These are phyloP conservation scores for Himalopsyche tibetana DNA, from an alignment of 2,888 invertebrate species.

Conservation along the genomic window DNA sequence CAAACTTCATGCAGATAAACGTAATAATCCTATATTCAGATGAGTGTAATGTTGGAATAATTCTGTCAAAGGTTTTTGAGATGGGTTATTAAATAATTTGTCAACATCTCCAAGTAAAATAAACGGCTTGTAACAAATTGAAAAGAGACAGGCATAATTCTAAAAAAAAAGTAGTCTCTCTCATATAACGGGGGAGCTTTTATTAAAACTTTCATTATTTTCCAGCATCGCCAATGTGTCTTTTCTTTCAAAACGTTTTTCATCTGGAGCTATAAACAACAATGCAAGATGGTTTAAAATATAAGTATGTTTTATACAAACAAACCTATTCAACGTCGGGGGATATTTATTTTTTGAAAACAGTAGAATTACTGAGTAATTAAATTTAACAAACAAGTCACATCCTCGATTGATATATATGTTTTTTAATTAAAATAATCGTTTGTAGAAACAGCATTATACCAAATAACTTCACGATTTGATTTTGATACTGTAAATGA, in stretches of 20 bases:
- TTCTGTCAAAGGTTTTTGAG: constrained; percentile 30
- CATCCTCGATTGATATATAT: too few species aligned
- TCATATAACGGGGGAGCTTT: neutral
- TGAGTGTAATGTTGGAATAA: neutral
- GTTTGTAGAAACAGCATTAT: too few species aligned
- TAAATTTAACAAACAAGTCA: too few species aligned
- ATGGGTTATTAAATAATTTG: constrained; percentile 30
- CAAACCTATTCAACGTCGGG: neutral
- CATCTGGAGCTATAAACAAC: neutral
- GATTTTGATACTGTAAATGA: too few species aligned
- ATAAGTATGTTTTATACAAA: neutral
- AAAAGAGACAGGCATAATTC: neutral
- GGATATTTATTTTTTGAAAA: too few species aligned
- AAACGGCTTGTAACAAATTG: neutral
- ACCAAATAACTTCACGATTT: too few species aligned
- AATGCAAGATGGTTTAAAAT: neutral
- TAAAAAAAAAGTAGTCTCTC: neutral
- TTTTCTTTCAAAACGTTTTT: neutral
- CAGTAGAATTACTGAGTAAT: too few species aligned
- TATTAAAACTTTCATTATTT: constrained; percentile 8
- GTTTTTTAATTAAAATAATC: too few species aligned
- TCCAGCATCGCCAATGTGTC: neutral
- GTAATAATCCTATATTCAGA: neutral
- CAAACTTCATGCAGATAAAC: neutral
- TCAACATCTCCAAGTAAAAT: neutral